A percentile compares a stretch with the other conserved stretches of the same genome.
phyloP scores from a whole-genome alignment of 1,140 invertebrate genomes.

The Capitella teleta region DNA sequence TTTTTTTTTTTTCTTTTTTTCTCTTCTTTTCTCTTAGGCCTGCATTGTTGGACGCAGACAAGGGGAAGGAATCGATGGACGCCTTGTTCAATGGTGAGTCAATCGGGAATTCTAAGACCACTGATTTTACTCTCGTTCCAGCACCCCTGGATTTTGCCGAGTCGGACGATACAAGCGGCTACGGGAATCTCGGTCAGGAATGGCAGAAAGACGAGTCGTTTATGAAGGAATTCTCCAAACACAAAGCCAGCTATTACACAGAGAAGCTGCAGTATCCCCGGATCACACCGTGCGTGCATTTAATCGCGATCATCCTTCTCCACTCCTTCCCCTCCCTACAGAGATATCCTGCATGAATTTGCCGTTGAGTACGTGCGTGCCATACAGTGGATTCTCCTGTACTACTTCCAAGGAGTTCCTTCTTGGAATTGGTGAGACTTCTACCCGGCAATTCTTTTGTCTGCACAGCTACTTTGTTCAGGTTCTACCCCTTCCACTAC shows the following conservation, averaged over 20 bases:
- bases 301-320: not conserved
- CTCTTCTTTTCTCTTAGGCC: not conserved
- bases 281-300: constrained; percentile 45
- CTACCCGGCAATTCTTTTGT: too few relatives aligned
- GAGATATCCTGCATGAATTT: constrained; percentile 65
- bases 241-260: constrained; percentile 84
- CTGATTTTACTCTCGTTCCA: not conserved
- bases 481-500: constrained; percentile 83
- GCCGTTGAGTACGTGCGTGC: constrained; percentile 78
- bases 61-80: not conserved
- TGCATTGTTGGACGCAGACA: not conserved
- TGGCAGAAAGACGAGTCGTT: constrained; percentile 24
- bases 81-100: not conserved
- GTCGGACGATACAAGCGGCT: constrained; percentile 20
- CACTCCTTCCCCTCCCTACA: constrained; percentile 23
- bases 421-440: constrained; percentile 96
- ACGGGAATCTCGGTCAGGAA: constrained; percentile 23
- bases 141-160: constrained; percentile 39
- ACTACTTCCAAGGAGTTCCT: constrained; percentile 91
- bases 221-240: constrained; percentile 63
- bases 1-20: not conserved
- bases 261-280: constrained; percentile 71
- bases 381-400: constrained; percentile 91
- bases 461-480: too few relatives aligned
- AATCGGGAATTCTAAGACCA: not conserved